Evolutionary conservation across 1,140 invertebrate genomes (phyloP).

Genomic region (Yoshiicerus persimilis): DNA sequence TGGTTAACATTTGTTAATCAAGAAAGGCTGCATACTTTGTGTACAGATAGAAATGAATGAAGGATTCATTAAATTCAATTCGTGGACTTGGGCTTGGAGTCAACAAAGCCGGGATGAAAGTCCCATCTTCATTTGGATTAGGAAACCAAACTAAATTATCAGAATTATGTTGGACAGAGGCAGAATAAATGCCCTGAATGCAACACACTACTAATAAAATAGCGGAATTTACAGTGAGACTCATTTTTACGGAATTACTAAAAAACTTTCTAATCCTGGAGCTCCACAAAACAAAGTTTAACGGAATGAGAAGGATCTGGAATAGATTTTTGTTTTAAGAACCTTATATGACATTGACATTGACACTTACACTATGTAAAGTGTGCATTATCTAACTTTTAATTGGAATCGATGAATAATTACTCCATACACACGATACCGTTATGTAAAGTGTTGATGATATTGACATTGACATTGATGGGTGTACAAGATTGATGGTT

Average conservation of each 20-base stretch:
- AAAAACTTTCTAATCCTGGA: neutral
- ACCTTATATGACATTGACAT: too few relatives aligned
- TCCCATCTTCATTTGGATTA: slow-evolving; percentile 1
- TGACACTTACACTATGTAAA: too few relatives aligned
- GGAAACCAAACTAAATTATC: slow-evolving; percentile 14
- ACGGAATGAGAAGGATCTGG: neutral
- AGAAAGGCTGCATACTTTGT: slow-evolving; percentile 20
- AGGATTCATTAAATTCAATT: neutral
- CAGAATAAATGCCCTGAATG: neutral
- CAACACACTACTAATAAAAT: neutral
- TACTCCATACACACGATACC: too few relatives aligned
- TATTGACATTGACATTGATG: too few relatives aligned
- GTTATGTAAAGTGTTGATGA: too few relatives aligned
- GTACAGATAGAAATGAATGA: slow-evolving; percentile 5
- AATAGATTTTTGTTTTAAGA: too few relatives aligned
- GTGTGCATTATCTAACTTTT: too few relatives aligned
- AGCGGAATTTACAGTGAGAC: neutral
- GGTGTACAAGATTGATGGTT: too few relatives aligned
- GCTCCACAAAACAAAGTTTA: neutral
- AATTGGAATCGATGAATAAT: too few relatives aligned
- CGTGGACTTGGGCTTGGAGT: neutral
- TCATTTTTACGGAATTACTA: neutral
- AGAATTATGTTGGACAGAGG: neutral
- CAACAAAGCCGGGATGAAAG: neutral
- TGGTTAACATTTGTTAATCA: too few relatives aligned